Evolutionary conservation across 2,113 vertebrate genomes (phyloP), one percentile per base, ranked within the genome.

Genomic region (Sigmodon hispidus): DNA sequence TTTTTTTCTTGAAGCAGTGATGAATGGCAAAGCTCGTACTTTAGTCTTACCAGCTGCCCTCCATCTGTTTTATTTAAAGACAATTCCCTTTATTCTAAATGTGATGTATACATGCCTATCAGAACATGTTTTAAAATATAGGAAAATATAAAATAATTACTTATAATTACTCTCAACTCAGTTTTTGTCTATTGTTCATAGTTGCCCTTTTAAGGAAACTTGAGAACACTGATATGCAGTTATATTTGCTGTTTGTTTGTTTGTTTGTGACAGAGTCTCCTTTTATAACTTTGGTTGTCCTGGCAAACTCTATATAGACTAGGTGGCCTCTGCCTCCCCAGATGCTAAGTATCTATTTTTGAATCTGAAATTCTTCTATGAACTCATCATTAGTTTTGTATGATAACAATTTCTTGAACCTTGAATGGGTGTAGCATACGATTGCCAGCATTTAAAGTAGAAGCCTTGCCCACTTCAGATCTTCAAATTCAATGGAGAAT

Each of bases 401-500:
- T 70, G n/a, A 55, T 45, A 90, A 94, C 83, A 55, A 72, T 55
- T 86, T 95, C 85, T 90, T 87, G n/a, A 91, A 16, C n/a, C 8
- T 94, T 75, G 84, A 73, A 89, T 11, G 63, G 36, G 50, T 89
- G n/a, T 75, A 26, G 7, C 48, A 79, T 3, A 7, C 57, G 17
- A 21, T 63, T 81, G 8, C 92, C 48, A 73, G 12, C 86, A 22
- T 87, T 95, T 90, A 87, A 91, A 76, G 59, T 43, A 94, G 69
- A 43, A 90, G 61, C 9, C n/a, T 79, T 88, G 48, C 45, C 70
- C 16, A 65, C 70, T 90, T 81, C 48, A 63, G 76, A 83, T 48
- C 57, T 84, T 90, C 8, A 75, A 36, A 34, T 81, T 57, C 90
- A 90, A 17, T 76, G 40, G 24, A 94, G n/a, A 92, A 59, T 34